Evolutionary conservation across 1,140 invertebrate genomes (phyloP).

Genomic region (Lepidurus arcticus): DNA sequence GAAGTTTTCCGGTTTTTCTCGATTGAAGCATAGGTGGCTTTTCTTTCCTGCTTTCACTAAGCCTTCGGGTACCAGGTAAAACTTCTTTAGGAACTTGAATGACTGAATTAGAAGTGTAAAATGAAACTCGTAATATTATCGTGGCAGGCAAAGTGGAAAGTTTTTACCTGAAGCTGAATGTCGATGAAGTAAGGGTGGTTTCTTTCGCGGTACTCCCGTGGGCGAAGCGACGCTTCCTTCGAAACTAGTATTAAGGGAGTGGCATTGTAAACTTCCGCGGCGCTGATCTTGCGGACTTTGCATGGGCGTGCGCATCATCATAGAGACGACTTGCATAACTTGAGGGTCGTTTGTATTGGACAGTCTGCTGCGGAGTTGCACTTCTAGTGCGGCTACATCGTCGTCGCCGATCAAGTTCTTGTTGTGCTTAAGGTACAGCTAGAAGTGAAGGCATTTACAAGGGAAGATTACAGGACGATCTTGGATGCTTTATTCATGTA

Average conservation of each 20-base stretch:
- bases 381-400: constrained; percentile 23
- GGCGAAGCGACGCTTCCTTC: background rate
- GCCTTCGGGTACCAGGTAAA: background rate
- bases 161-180: constrained; percentile 2
- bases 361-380: background rate
- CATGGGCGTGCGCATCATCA: background rate
- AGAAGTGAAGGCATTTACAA: constrained; percentile 31
- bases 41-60: background rate
- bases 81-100: background rate
- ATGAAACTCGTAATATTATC: background rate
- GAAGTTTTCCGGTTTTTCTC: background rate
- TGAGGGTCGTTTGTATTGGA: constrained; percentile 27
- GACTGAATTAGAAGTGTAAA: background rate
- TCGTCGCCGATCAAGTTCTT: constrained; percentile 46
- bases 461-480: background rate
- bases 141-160: background rate
- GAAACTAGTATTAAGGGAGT: background rate
- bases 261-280: constrained; percentile 1
- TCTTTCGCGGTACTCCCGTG: background rate
- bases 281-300: background rate
- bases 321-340: background rate
- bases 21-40: background rate
- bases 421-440: constrained; percentile 46
- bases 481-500: background rate
- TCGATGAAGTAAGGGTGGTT: background rate